Conservation (phyloP, 2,888 invertebrate genomes). For the Noctuana brunneofusca region DNA sequence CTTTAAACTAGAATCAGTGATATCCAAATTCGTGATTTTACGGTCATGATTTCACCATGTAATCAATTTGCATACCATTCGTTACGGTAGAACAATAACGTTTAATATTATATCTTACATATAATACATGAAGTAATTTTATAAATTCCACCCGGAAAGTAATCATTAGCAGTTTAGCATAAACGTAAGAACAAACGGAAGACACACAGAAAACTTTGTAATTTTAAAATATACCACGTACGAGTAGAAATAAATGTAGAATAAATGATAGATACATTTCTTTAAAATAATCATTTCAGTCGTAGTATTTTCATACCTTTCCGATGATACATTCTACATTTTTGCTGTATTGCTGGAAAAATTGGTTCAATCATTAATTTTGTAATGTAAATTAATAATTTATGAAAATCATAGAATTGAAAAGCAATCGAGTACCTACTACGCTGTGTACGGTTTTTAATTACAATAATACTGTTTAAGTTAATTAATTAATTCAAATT, state of each 20-base stretch:
- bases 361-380: not conserved
- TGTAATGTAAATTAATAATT: not conserved
- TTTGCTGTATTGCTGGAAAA: slow-evolving; percentile 66
- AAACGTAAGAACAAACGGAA: too few relatives aligned
- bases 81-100: slow-evolving; percentile 26
- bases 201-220: not conserved
- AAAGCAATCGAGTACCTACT: too few relatives aligned
- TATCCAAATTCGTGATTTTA: slow-evolving; percentile 32
- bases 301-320: slow-evolving; percentile 50
- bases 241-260: slow-evolving; percentile 1
- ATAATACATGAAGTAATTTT: not conserved
- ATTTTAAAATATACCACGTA: not conserved
- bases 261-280: too few relatives aligned
- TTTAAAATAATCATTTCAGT: too few relatives aligned
- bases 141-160: slow-evolving; percentile 22
- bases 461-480: too few relatives aligned
- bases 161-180: too few relatives aligned
- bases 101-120: not conserved
- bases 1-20: not conserved
- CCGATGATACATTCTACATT: slow-evolving; percentile 65
- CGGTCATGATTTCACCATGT: slow-evolving; percentile 31
- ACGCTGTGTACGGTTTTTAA: too few relatives aligned
- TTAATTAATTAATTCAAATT: too few relatives aligned
- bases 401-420: not conserved
- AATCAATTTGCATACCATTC: slow-evolving; percentile 39